Percentiles rank a stretch among this genome's conserved stretches.
phyloP scores from a whole-genome alignment of 2,797 vertebrate genomes.

The Takifugu rubripes region DNA sequence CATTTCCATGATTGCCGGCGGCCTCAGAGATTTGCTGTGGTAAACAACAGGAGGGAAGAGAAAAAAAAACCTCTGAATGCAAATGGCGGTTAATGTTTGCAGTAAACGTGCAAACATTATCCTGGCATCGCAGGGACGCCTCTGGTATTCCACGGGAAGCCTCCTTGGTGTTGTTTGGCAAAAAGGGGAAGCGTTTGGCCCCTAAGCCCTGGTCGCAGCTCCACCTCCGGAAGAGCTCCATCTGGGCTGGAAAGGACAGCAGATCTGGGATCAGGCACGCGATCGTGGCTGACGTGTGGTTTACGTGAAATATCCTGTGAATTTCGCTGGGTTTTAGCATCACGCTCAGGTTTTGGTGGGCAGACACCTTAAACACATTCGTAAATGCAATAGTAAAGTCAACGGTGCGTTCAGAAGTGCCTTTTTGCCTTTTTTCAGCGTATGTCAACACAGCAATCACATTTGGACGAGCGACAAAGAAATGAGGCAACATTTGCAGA shows the following conservation, averaged over 20 bases:
- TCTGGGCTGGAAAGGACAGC: background rate
- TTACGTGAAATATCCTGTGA: no score
- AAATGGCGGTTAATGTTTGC: background rate
- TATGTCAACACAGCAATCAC: background rate
- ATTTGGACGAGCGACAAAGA: background rate
- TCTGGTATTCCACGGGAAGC: background rate
- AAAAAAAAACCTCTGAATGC: background rate
- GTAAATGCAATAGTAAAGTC: no score
- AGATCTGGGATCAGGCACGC: no score
- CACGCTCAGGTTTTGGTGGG: no score
- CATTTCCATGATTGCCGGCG: background rate
- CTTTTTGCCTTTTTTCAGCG: background rate
- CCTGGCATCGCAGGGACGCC: background rate
- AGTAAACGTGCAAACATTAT: background rate
- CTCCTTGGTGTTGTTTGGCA: background rate
- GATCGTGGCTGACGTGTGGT: no score
- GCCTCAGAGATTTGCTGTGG: slow-evolving; percentile 1
- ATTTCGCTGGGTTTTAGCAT: no score
- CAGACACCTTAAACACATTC: no score
- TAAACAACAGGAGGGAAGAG: background rate
- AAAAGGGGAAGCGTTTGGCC: background rate
- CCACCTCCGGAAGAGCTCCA: background rate
- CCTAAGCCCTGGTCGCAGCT: background rate
- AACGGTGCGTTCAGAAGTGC: background rate
- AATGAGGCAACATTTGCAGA: background rate